Evolutionary conservation across 2,888 invertebrate species (phyloP), one percentile per base, ranked within the genome.

Genomic region (Drosophila eohydei): DNA sequence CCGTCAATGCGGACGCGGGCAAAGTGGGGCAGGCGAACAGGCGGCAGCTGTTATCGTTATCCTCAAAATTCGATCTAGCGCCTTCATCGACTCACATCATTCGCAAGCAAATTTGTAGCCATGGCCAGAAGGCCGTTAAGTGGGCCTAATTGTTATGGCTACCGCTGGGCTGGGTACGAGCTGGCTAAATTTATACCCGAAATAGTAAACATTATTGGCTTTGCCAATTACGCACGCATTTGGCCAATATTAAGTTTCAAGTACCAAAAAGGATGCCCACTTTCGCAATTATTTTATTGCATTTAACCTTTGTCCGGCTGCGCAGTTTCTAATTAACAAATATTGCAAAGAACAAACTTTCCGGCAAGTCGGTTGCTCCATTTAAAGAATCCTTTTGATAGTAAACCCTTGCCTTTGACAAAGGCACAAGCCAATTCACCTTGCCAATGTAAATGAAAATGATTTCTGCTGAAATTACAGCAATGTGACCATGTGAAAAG

Each of bases 31-130:
- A n/a, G 46, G 30, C n/a, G 54, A 38, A 9, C 41, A 26, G 65
- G 44, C 51, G 59, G 52, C 82, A 81, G 84, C 82, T 81, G 64
- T 54, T 65, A 52, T 56, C 40, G 34, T 26, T 21, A n/a, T 34
- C 36, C 38, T 5, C 26, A 55, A 26, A 51, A 58, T 59, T 59
- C 21, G 44, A 50, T 44, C 44, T 52, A 32, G 32, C 50, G 26
- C 26, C 36, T 34, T 30, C 56, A n/a, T 32, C 44, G 57, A 38
- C 36, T 51, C 32, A 44, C 16, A 50, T 28, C 11, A 54, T 41
- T 16, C 12, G 2, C 28, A 36, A 14, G 40, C 34, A 59, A 51
- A 66, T 59, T 28, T 34, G 67, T 26, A 28, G 46, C n/a, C 40
- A 28, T 46, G 44, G 61, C 57, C 68, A 58, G 57, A 32, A 28